phyloP scores from a whole-genome alignment of 2,888 invertebrate species.

The Cryptocephalus primarius region DNA sequence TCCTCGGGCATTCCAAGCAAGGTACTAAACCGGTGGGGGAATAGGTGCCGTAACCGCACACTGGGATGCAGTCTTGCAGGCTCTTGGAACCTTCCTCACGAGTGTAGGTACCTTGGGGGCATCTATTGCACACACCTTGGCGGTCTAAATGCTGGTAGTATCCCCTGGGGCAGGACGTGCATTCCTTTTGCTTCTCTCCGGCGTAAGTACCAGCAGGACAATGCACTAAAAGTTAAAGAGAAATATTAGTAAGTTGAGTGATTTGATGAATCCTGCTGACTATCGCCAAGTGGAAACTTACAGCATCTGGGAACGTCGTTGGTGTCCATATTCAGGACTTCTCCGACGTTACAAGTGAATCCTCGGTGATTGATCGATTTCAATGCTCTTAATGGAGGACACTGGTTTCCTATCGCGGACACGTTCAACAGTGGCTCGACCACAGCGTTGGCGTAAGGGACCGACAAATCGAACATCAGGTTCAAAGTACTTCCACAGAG shows the following conservation, averaged over 20 bases:
- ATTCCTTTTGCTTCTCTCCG: constrained; percentile 79
- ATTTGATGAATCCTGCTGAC: too few relatives aligned
- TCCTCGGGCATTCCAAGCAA: constrained; percentile 87
- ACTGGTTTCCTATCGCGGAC: constrained; percentile 82
- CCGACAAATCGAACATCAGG: constrained; percentile 86
- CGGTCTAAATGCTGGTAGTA: constrained; percentile 88
- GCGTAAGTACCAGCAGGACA: constrained; percentile 96
- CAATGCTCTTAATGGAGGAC: constrained; percentile 81
- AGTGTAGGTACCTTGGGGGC: constrained; percentile 89
- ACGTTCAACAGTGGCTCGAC: constrained; percentile 84
- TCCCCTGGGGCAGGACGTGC: constrained; percentile 84
- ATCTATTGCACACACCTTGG: constrained; percentile 81
- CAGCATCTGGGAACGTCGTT: constrained; percentile 86
- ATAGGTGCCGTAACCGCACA: constrained; percentile 93
- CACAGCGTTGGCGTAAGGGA: constrained; percentile 82
- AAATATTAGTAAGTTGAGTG: neutral
- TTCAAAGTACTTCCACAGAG: constrained; percentile 89
- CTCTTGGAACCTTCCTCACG: constrained; percentile 82
- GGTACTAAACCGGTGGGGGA: constrained; percentile 90
- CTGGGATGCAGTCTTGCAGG: constrained; percentile 78
- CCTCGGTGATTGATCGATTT: constrained; percentile 77
- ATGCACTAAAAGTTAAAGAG: constrained; percentile 54
- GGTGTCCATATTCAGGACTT: constrained; percentile 88
- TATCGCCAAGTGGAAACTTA: constrained; percentile 52
- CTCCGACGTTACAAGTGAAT: constrained; percentile 87